These are phyloP conservation scores for Limnephilus auricula DNA, from an alignment of 2,888 invertebrate genomes.

Conservation along the genomic window DNA sequence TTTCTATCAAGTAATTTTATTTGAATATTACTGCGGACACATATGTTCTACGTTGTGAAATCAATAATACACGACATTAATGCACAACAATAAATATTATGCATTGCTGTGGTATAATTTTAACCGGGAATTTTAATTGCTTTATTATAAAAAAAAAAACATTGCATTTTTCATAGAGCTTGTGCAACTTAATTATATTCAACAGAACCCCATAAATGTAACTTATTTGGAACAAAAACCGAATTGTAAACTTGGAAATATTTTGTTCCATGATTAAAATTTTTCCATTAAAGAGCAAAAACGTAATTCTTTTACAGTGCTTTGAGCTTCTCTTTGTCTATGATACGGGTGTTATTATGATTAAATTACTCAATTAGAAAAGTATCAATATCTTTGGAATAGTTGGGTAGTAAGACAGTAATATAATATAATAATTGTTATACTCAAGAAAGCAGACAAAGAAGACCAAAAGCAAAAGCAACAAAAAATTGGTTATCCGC, in stretches of 20 bases:
- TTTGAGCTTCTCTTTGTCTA: too few species aligned
- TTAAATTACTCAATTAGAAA: background rate
- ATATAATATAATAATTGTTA: background rate
- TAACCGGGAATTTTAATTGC: background rate
- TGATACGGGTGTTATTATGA: background rate
- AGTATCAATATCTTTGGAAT: background rate
- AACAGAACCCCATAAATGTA: background rate
- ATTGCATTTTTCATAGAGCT: background rate
- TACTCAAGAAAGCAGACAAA: background rate
- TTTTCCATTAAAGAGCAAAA: background rate
- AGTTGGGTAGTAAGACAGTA: background rate
- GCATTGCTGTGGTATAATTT: background rate
- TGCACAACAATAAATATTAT: background rate
- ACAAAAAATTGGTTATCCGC: background rate
- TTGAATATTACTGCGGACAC: background rate
- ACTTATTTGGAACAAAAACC: background rate
- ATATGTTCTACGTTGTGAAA: background rate
- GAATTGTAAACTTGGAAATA: too few species aligned
- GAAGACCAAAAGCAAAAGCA: background rate
- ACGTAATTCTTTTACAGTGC: too few species aligned
- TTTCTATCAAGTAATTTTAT: background rate
- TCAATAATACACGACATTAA: background rate
- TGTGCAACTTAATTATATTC: background rate
- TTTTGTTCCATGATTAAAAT: background rate
- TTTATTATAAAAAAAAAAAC: background rate